Base-by-base conservation (phyloP, 2,888 invertebrate species). In the Auanema sp. region DNA sequence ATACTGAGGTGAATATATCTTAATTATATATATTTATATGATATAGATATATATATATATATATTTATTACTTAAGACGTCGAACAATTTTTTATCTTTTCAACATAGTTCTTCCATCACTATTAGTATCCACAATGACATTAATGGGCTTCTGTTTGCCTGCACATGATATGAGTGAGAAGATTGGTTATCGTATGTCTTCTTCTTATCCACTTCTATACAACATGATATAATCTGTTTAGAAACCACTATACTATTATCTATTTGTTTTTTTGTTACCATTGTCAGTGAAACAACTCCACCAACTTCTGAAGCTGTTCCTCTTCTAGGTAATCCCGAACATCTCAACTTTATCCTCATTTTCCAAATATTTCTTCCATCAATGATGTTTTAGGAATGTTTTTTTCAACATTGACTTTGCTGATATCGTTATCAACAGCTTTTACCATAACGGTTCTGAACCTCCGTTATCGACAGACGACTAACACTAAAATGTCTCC, bases 261-360 rank as follows among this genome's bases (percentile, higher is more conserved):
- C 93, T 87, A 90, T 94, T 89, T 93, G 93, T 88, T 93, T 94
- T 87, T 94, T 93, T 90, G 90, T 93, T 88, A 92, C 93, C 89
- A 90, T 94, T 88, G 93, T 94, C 86, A 93, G 93, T 83, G 93
- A 94, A 90, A 93, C 92, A 88, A 91, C 93, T 90, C 93, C 96
- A 87, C 92, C 92, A 53, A 95, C 95, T 87, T 96, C 96, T 93
- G 79, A 75, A 68, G 71, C 74, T 21, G 73, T 78, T 0, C 78
- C 78, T 0, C 44, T 78, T 1, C 55, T 78, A 8, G 77, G 77
- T 76, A n/a, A 50, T 1, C 18, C 14, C 53, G 10, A 5, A 5
- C 33, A 64, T 41, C 21, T 33, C 8, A n/a, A 33, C 3, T 33
- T 33, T 33, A 5, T 33, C 33, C 8, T 33, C 33, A 5, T 33